These are phyloP conservation scores for Pandemis corylana DNA, from an alignment of 2,888 invertebrate species.

Conservation along the genomic window DNA sequence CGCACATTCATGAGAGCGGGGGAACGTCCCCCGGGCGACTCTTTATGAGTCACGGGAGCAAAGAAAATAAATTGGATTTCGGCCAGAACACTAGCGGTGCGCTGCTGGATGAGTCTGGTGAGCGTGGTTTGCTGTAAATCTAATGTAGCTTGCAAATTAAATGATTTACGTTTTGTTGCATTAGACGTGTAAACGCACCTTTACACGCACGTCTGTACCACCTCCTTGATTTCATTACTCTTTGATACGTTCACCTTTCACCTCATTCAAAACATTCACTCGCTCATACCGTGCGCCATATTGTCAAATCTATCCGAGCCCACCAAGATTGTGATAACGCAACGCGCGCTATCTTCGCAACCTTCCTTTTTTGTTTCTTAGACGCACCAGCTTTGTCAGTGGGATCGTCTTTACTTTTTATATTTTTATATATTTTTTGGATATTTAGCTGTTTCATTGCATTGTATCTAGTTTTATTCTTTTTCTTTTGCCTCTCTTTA, in stretches of 20 bases:
- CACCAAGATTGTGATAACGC: too few relatives aligned
- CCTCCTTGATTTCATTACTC: too few relatives aligned
- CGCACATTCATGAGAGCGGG: background rate
- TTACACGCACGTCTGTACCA: too few relatives aligned
- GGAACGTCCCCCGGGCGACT: conserved; percentile 27
- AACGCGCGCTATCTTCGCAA: too few relatives aligned
- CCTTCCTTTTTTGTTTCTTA: background rate
- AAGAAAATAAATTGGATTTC: conserved; percentile 57
- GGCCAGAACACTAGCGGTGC: conserved; percentile 48
- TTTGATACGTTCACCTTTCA: too few relatives aligned
- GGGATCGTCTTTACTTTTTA: background rate
- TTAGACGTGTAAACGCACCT: too few relatives aligned
- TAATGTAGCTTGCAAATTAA: too few relatives aligned
- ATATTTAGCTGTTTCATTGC: background rate
- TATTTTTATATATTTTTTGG: background rate
- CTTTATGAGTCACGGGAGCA: conserved; percentile 53
- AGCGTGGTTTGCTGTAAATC: background rate
- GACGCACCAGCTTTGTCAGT: background rate
- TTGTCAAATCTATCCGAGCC: too few relatives aligned
- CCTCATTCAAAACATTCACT: too few relatives aligned
- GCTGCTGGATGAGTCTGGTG: conserved; percentile 18
- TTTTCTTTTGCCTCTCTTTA: background rate
- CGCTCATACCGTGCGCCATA: too few relatives aligned
- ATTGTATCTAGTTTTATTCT: background rate
- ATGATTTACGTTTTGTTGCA: too few relatives aligned